Evolutionary conservation across 2,888 invertebrate genomes (phyloP), one percentile per base, ranked within the genome.

Genomic region (Agrochola macilenta): DNA sequence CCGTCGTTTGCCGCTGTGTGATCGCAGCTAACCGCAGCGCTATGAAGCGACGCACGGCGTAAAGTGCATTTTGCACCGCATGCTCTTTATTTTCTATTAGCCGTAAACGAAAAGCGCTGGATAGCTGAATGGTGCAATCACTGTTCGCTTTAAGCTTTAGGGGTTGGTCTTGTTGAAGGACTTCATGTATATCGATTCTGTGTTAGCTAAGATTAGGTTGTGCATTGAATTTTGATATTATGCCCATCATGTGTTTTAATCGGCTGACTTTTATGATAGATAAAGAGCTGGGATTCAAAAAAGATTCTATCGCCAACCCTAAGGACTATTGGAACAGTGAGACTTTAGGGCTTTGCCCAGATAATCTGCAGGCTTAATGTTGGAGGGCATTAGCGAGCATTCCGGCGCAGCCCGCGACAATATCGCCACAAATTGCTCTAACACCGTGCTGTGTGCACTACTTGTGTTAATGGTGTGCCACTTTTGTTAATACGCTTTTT

Each of bases 291-390:
- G 30, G 30, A 30, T 26, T n/a, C 4, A 43, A 60, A 71, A 76
- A 60, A 54, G 5, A 35, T 23, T n/a, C 9, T 12, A 11, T 39
- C 17, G 71, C 39, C 82, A 82, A 78, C 78, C 84, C 78, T 84
- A 69, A 65, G 58, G 69, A 60, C 75, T 80, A 87, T 86, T 89
- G 88, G 88, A 89, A 88, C 89, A 87, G 89, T 86, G 87, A 85
- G 90, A 89, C 90, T 90, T 89, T 86, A 90, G 87, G 88, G 90
- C 89, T 89, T 89, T 88, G 86, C 88, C 89, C 88, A 90, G 93
- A 93, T 94, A 92, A 94, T 92, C 93, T 90, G 85, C 82, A 85
- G 88, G 91, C 91, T 94, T 93, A 93, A 92, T 93, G 91, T 91
- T 89, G 87, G 88, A 83, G 88, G 85, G 90, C 90, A 92, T 93